A percentile compares a stretch with the other conserved stretches of the same genome.
These are phyloP conservation scores for Mobula birostris DNA, from an alignment of 2,113 vertebrate species.

Conservation along the genomic window DNA sequence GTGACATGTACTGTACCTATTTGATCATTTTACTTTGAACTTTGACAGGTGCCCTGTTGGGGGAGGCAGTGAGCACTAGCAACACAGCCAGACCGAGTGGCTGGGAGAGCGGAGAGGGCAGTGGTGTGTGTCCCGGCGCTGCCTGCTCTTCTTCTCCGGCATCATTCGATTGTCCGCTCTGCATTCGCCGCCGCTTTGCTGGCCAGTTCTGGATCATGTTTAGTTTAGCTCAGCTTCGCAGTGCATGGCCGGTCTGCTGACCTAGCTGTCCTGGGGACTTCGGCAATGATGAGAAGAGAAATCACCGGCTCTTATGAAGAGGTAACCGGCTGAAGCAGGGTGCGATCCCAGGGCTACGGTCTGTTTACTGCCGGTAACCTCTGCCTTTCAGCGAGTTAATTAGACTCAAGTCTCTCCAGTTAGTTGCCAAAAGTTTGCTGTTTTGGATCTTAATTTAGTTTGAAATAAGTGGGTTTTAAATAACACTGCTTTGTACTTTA, in stretches of 20 bases:
- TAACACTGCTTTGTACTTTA: neutral
- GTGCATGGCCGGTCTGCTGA: neutral
- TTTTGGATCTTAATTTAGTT: neutral
- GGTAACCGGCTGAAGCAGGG: slow-evolving; percentile 52
- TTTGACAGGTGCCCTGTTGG: neutral
- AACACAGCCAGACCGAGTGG: neutral
- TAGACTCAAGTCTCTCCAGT: neutral
- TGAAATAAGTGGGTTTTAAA: neutral
- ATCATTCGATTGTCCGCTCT: neutral
- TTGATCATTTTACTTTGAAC: neutral
- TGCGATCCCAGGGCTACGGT: neutral
- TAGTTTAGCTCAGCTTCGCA: neutral
- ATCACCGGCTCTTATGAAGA: slow-evolving; percentile 67
- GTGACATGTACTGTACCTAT: too few relatives aligned
- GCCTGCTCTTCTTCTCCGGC: neutral
- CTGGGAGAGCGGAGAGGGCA: neutral
- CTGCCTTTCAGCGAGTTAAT: neutral
- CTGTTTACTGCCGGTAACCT: neutral
- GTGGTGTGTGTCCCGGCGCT: neutral
- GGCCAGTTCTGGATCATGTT: neutral
- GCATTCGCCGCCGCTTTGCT: neutral
- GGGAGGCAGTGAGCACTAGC: neutral
- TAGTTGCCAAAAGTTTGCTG: neutral
- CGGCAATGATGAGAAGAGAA: slow-evolving; percentile 66
- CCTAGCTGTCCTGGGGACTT: slow-evolving; percentile 41